These are phyloP conservation scores for Babylonia areolata DNA, from an alignment of 1,140 invertebrate species.

Conservation along the genomic window DNA sequence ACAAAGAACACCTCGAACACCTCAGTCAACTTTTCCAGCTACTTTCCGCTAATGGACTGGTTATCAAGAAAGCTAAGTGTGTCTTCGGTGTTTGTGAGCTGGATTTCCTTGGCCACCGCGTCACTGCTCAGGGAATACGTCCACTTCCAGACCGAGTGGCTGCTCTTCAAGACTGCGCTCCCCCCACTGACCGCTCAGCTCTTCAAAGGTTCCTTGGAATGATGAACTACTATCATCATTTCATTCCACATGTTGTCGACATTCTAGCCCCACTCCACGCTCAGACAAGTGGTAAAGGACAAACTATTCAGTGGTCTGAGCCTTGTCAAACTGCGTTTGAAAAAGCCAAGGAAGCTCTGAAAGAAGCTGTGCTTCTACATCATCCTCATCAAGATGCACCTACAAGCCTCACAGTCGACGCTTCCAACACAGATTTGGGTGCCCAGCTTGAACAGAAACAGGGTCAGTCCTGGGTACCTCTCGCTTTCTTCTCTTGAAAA, in stretches of 20 bases:
- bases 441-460: background rate
- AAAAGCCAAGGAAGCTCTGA: conserved; percentile 18
- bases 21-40: conserved; percentile 10
- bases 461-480: background rate
- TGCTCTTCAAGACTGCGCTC: background rate
- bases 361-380: conserved; percentile 3
- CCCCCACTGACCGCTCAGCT: background rate
- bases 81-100: background rate
- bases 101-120: conserved; percentile 15
- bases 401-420: conserved; percentile 19
- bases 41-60: conserved; percentile 1
- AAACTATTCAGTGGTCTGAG: conserved; percentile 17
- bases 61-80: conserved; percentile 28
- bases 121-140: background rate
- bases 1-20: too few species aligned
- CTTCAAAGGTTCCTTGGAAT: conserved; percentile 39
- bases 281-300: conserved; percentile 19
- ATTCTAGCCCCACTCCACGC: conserved; percentile 19
- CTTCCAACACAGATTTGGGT: background rate
- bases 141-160: background rate
- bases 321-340: conserved; percentile 14
- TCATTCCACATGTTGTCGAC: background rate
- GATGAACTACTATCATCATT: conserved; percentile 30
- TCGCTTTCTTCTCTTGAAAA: conserved; percentile 17
- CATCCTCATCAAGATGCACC: background rate